Evolutionary conservation across 2,888 invertebrate genomes (phyloP), one percentile per base, ranked within the genome.

Genomic region (Sacculina carcini): DNA sequence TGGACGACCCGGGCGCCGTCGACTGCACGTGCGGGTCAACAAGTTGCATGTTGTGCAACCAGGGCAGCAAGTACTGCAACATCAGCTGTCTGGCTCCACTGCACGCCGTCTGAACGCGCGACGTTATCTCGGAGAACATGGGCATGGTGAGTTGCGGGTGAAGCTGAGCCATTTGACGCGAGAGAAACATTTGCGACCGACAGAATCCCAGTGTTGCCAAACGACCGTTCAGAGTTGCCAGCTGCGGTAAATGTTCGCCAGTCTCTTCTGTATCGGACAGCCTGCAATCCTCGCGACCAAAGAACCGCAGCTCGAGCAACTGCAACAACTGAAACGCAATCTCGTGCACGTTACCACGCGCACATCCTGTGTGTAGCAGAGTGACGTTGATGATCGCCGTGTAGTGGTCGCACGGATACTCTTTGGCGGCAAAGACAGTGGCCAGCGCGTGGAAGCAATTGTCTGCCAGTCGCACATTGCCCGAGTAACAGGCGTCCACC

Each of bases 121-220:
- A 21, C 3, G 39, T 64, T 67, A 69, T 67, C 90, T 92, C 94
- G 63, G 94, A 94, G 69, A 98, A 94, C 77, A 98, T 90, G 0
- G 94, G 90, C 90, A 98, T 94, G 26, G 98, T 96, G 38, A 98
- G 73, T 63, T 96, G 94, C 0, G 96, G 92, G 63, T 96, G 92
- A 24, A 92, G 71, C 58, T 85, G 80, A 0, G 96, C 85, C 60
- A 98, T 72, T 63, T 94, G 90, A 39, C 84, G 75, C 0, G 92
- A 90, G 31, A 96, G 72, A 64, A 83, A 85, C 60, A 84, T 76
- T 68, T 94, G 94, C 36, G 89, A 89, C 55, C 87, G 77, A 62
- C 87, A 86, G 68, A 87, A 90, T 0, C 85, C 82, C n/a, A n/a
- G 34, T 79, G 57, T 80, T 56, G 82, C 81, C 31, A 89, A 71